Conservation (phyloP, 2,888 invertebrate genomes). For the Eristalis tenax region DNA sequence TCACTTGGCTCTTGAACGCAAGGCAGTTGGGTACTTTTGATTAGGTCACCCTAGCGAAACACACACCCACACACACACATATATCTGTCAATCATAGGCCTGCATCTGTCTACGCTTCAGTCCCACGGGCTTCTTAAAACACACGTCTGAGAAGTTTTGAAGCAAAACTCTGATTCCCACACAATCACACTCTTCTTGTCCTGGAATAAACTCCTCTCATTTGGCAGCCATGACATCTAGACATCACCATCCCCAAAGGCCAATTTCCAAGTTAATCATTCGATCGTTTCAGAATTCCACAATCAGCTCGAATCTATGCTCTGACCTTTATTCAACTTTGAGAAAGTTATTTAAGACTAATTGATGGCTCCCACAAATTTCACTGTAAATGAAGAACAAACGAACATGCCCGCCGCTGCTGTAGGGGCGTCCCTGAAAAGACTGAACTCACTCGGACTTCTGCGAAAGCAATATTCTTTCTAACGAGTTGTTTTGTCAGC, state of each 20-base stretch:
- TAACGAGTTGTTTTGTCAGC: slow-evolving; percentile 14
- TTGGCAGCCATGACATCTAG: neutral
- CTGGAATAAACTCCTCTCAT: neutral
- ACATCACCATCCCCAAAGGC: neutral
- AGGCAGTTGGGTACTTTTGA: no score
- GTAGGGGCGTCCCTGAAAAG: neutral
- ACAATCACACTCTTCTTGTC: neutral
- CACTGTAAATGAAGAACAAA: neutral
- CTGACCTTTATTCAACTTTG: neutral
- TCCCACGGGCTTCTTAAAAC: neutral
- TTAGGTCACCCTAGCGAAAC: no score
- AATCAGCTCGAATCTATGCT: neutral
- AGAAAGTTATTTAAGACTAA: slow-evolving; percentile 27
- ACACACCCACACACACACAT: no score
- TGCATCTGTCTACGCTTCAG: neutral
- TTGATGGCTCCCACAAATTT: neutral
- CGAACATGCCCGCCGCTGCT: neutral
- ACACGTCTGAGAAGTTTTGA: neutral
- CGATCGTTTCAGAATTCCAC: slow-evolving; percentile 1
- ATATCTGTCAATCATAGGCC: neutral
- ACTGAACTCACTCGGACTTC: neutral
- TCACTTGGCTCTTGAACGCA: no score
- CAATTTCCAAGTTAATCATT: slow-evolving; percentile 26
- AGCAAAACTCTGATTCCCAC: neutral
- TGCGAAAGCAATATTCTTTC: neutral